phyloP scores from a whole-genome alignment of 1,140 invertebrate genomes.

The Oedothorax gibbosus region DNA sequence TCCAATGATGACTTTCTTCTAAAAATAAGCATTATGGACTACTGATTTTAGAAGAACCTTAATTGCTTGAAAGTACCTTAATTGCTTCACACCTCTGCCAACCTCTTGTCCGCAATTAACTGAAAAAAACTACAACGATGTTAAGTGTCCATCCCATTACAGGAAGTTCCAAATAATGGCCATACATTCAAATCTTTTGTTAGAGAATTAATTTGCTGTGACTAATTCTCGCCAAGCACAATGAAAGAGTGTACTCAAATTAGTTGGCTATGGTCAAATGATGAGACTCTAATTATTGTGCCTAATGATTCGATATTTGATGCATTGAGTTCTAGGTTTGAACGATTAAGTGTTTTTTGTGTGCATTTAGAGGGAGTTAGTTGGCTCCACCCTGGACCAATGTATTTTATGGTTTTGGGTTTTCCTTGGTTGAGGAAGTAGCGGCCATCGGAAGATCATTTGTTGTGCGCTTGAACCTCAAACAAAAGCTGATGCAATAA shows the following conservation, averaged over 20 bases:
- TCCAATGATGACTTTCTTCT: too few relatives aligned
- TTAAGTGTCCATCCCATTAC: not conserved
- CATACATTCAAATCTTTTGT: not conserved
- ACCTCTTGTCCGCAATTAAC: too few relatives aligned
- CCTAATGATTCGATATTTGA: slow-evolving; percentile 9
- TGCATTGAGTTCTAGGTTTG: not conserved
- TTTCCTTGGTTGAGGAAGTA: too few relatives aligned
- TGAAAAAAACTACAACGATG: too few relatives aligned
- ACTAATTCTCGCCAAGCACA: slow-evolving; percentile 38
- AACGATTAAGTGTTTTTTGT: slow-evolving; percentile 1
- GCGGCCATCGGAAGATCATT: too few relatives aligned
- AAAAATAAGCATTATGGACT: too few relatives aligned
- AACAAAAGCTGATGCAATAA: too few relatives aligned
- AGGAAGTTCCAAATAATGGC: slow-evolving; percentile 10
- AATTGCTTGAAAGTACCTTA: too few relatives aligned
- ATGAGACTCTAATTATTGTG: slow-evolving; percentile 11
- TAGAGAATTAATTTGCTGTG: slow-evolving; percentile 38
- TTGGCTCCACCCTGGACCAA: not conserved
- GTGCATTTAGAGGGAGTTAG: not conserved
- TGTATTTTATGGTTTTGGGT: not conserved
- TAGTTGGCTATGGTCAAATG: slow-evolving; percentile 26
- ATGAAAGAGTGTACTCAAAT: slow-evolving; percentile 1
- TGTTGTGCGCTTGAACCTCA: too few relatives aligned
- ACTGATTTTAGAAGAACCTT: too few relatives aligned
- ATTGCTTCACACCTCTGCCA: too few relatives aligned